Base-by-base conservation (phyloP, 2,888 invertebrate species). In the Nycteola revayana region DNA sequence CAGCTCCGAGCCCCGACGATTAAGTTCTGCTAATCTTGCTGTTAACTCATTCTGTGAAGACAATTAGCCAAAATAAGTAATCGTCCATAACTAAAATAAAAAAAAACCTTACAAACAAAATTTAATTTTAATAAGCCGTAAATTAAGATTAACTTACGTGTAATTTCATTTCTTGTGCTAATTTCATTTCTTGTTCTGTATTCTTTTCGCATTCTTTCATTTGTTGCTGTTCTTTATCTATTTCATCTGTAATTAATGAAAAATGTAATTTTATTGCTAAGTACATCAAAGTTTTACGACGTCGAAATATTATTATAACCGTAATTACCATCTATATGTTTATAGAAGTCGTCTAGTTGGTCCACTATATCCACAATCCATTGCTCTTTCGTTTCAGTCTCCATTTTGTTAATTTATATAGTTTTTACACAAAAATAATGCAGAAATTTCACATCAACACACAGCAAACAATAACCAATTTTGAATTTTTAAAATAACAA, bases 201-300 rank as follows among this genome's bases (percentile, higher is more conserved):
- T 77, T 77, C 45, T 77, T 77, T 44, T 74, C 75, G 18, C 67
- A 66, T 1, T 68, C 81, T 32, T 77, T 73, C 7, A 76, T 30
- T 34, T 76, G 66, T 32, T 77, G 70, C 21, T 77, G 65, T 32
- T 78, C 67, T 37, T 68, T 74, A 7, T 70, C 68, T 1, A 82
- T 69, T 59, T 71, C 71, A 3, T 75, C 85, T 86, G 70, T 25
- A 66, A 74, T 45, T 14, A 3, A 14, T 3, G 14, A 3, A n/a
- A n/a, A n/a, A n/a, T n/a, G n/a, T n/a, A n/a, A n/a, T n/a, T n/a
- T n/a, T n/a, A n/a, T n/a, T n/a, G n/a, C n/a, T n/a, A n/a, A n/a
- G n/a, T n/a, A n/a, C n/a, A n/a, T n/a, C n/a, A n/a, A n/a, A n/a
- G n/a, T n/a, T n/a, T n/a, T n/a, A n/a, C n/a, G n/a, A n/a, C n/a